Evolutionary conservation across 1,140 invertebrate species (phyloP).

Genomic region (Condylostylus longicornis): DNA sequence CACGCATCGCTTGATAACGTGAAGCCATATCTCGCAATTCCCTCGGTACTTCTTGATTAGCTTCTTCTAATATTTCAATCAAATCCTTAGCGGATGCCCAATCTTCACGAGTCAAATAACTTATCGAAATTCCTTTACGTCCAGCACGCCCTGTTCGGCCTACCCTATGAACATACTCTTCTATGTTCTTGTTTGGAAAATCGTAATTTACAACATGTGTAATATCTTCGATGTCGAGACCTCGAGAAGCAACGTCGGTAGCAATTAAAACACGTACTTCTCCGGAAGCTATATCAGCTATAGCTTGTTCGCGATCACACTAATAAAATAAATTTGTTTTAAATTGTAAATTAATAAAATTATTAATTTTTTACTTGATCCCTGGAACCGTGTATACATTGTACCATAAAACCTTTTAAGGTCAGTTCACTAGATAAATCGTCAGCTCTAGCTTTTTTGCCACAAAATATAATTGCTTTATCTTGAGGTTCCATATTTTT

Average conservation of each 20-base stretch:
- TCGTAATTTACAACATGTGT: constrained; percentile 76
- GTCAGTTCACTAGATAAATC: constrained; percentile 65
- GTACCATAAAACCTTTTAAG: constrained; percentile 47
- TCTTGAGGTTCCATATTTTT: constrained; percentile 47
- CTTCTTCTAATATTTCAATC: constrained; percentile 68
- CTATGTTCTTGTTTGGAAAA: constrained; percentile 78
- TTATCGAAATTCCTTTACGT: constrained; percentile 62
- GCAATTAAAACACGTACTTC: constrained; percentile 68
- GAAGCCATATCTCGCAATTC: constrained; percentile 54
- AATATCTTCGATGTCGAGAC: constrained; percentile 82
- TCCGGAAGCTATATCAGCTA: constrained; percentile 66
- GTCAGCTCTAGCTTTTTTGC: constrained; percentile 64
- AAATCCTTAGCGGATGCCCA: constrained; percentile 63
- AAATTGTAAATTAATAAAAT: not conserved
- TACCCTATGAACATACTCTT: constrained; percentile 81
- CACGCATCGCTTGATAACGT: constrained; percentile 46
- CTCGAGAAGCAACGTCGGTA: constrained; percentile 86
- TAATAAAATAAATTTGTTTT: not conserved
- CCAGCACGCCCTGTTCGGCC: constrained; percentile 81
- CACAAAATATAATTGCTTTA: constrained; percentile 79
- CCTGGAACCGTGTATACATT: constrained; percentile 77
- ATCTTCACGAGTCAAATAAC: constrained; percentile 64
- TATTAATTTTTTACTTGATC: constrained; percentile 43
- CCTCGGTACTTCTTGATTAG: constrained; percentile 56
- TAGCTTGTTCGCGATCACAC: constrained; percentile 65